Base-by-base conservation (phyloP, 2,888 invertebrate genomes). In the Lasioglossum figueresi region DNA sequence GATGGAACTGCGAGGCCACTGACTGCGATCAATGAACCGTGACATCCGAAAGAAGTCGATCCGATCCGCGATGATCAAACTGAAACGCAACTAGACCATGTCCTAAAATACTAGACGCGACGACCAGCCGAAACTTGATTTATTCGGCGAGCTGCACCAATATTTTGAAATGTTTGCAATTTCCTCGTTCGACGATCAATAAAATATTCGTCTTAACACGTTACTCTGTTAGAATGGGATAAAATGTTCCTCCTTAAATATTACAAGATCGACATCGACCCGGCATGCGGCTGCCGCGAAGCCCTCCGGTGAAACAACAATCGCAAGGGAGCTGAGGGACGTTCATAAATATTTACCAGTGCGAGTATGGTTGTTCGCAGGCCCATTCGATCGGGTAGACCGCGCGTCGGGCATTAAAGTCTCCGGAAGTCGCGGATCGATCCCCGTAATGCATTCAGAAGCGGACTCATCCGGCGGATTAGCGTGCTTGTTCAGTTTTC, bases 401-500 rank as follows among this genome's bases (percentile, higher is more conserved):
- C 4, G 23, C 5, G 66, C 23, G 43, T 14, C 73, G 4, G 16
- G 80, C 80, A 45, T 80, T 76, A 34, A 85, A 78, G 34, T 85
- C 75, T 72, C 75, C 76, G 75, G 71, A 80, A 75, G 66, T 80
- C 72, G 74, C 34, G 48, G 48, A 87, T 85, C 83, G 74, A 81
- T 79, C 71, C n/a, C 63, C 14, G 77, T 77, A 76, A 73, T 75
- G 66, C 70, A 68, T 59, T 76, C 80, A 70, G 59, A 52, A 34
- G 76, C 74, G 85, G 76, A 80, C 79, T 83, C 80, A 88, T 80
- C 83, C 83, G 70, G 45, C 52, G 84, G 85, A 82, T 89, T 88
- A 87, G 75, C 85, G 77, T 76, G 84, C 83, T 89, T 83, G 87
- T 85, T 84, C 85, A 83, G 84, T 85, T 89, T 89, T 85, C 83